Evolutionary conservation across 2,888 invertebrate genomes (phyloP).

Genomic region (Troides helena): DNA sequence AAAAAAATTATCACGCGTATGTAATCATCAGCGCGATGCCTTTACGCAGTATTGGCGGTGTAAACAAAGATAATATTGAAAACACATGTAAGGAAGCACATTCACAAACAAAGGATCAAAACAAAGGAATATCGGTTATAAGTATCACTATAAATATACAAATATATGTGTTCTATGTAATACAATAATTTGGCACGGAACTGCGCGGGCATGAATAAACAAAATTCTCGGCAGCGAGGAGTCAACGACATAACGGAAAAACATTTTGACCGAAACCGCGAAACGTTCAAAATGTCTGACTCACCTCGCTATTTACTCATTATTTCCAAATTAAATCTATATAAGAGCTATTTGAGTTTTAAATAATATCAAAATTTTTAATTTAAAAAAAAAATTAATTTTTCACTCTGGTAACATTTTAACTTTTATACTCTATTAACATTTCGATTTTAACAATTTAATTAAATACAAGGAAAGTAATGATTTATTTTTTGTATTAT

Average conservation of each 20-base stretch:
- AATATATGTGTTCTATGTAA: conserved; percentile 47
- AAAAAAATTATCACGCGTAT: conserved; percentile 3
- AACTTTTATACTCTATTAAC: neutral
- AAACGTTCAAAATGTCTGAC: conserved; percentile 33
- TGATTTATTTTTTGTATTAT: too few relatives aligned
- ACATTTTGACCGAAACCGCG: conserved; percentile 44
- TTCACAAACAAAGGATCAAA: conserved; percentile 58
- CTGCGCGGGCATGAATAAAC: conserved; percentile 59
- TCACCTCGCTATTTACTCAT: conserved; percentile 38
- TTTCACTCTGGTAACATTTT: too few relatives aligned
- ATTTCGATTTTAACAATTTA: neutral
- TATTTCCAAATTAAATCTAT: conserved; percentile 33
- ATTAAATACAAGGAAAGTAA: neutral
- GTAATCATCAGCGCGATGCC: conserved; percentile 26
- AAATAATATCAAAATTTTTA: neutral
- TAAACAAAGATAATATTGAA: conserved; percentile 44
- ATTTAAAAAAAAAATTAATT: neutral
- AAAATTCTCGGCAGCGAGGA: conserved; percentile 46
- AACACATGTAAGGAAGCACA: conserved; percentile 53
- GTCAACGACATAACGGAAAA: conserved; percentile 65
- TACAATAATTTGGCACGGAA: conserved; percentile 59
- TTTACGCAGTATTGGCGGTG: conserved; percentile 24
- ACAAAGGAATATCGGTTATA: conserved; percentile 38
- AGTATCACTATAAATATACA: conserved; percentile 20
- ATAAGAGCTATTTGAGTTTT: conserved; percentile 15